A percentile compares a stretch with the other conserved stretches of the same genome.
Conservation (phyloP, 2,113 vertebrate species). For the Lophius piscatorius region DNA sequence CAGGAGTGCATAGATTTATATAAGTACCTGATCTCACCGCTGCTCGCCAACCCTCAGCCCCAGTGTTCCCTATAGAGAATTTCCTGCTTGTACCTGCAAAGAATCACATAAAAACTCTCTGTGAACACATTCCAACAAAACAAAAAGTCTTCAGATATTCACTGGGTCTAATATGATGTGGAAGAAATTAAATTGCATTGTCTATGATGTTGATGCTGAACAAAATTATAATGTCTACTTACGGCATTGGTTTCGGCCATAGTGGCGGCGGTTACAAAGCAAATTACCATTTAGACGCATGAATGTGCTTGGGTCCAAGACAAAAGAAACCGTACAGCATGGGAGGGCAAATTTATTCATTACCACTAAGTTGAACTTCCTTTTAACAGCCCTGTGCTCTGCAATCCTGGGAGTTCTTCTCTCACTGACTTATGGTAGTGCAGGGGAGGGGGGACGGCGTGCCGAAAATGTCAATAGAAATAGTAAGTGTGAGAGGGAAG, state of each 20-base stretch:
- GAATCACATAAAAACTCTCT: background rate
- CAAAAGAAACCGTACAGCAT: conserved; percentile 90
- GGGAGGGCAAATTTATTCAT: conserved; percentile 96
- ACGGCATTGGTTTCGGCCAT: conserved; percentile 33
- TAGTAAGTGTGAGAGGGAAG: conserved; percentile 99
- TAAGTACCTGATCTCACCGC: conserved; percentile 88
- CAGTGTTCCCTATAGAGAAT: conserved; percentile 38
- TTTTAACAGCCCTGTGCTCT: conserved; percentile 96
- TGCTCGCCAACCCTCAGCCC: conserved; percentile 63
- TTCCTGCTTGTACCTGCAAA: conserved; percentile 30
- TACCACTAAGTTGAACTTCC: conserved; percentile 99
- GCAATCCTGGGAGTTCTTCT: conserved; percentile 98
- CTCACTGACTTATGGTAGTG: conserved; percentile 99
- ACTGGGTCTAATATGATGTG: too few species aligned
- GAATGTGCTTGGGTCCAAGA: conserved; percentile 84
- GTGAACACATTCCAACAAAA: too few species aligned
- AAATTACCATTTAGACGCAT: conserved; percentile 71
- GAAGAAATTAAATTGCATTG: too few species aligned
- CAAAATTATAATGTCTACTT: conserved; percentile 45
- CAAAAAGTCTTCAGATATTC: too few species aligned
- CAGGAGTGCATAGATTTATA: conserved; percentile 92
- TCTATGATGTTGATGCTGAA: too few species aligned
- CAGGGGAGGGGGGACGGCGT: conserved; percentile 84
- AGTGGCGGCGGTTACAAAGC: conserved; percentile 38
- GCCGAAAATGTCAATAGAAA: conserved; percentile 99